Conservation (phyloP, 2,888 invertebrate species). For the Mythimna vitellina region DNA sequence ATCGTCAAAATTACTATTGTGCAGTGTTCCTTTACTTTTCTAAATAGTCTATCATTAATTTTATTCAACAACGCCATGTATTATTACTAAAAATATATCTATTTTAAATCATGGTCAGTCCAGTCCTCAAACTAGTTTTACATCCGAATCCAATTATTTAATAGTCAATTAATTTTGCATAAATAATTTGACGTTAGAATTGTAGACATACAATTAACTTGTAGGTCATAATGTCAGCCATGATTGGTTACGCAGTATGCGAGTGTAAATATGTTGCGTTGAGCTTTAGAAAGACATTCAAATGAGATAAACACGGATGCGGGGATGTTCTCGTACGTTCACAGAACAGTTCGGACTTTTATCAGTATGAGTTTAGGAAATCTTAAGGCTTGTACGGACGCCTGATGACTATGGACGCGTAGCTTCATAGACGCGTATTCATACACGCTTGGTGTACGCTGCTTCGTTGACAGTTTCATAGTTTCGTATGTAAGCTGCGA, state of each 20-base stretch:
- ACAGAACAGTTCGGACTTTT: too few species aligned
- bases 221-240: conserved; percentile 5
- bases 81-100: conserved; percentile 48
- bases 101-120: conserved; percentile 60
- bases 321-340: too few species aligned
- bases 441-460: too few species aligned
- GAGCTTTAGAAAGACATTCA: background rate
- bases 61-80: conserved; percentile 34
- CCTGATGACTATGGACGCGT: too few species aligned
- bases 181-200: conserved; percentile 8
- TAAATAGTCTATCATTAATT: conserved; percentile 21
- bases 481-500: too few species aligned
- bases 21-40: background rate
- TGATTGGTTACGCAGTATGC: background rate
- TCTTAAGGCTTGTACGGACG: too few species aligned
- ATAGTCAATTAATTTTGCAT: conserved; percentile 19
- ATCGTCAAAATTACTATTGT: conserved; percentile 7
- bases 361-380: too few species aligned
- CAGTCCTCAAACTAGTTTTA: conserved; percentile 52
- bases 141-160: conserved; percentile 1
- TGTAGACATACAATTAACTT: background rate
- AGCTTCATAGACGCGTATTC: too few species aligned
- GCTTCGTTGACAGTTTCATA: too few species aligned
- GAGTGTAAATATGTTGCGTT: background rate
- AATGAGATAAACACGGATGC: background rate